A percentile compares a stretch with the other conserved stretches of the same genome.
Evolutionary conservation across 2,797 vertebrate species (phyloP).

Genomic region (Muscicapa striata): DNA sequence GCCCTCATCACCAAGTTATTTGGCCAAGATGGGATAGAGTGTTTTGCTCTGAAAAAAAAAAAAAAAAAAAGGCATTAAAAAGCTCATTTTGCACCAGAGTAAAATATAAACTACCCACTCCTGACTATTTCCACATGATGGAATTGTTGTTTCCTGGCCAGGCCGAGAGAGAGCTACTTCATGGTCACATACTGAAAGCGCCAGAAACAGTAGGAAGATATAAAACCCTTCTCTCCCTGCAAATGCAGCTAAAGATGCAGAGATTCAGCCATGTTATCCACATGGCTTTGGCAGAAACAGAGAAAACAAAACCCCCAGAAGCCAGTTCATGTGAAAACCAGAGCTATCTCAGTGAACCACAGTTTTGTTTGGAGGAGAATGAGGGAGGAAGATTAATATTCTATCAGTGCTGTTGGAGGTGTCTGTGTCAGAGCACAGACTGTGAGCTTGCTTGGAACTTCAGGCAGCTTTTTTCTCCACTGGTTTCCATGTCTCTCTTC

Average conservation of each 20-base stretch:
- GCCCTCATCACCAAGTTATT: constrained; percentile 11
- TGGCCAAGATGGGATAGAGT: background rate
- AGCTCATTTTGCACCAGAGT: background rate
- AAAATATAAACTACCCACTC: constrained; percentile 5
- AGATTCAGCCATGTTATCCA: background rate
- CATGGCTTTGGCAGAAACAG: background rate
- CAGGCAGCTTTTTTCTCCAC: background rate
- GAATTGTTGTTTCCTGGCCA: constrained; percentile 14
- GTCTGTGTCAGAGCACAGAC: constrained; percentile 17
- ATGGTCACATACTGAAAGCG: accelerated
- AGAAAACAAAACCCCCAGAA: constrained; percentile 26
- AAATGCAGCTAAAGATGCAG: constrained; percentile 9
- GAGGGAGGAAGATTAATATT: background rate
- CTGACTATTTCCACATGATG: constrained; percentile 1
- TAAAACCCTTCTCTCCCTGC: background rate
- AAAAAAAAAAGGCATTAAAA: background rate
- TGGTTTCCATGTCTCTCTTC: background rate
- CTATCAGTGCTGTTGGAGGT: background rate
- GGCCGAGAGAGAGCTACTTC: background rate
- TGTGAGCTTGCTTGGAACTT: background rate
- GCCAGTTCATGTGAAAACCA: background rate
- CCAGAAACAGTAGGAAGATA: constrained; percentile 11
- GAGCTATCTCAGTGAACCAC: constrained; percentile 14
- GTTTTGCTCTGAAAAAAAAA: background rate
- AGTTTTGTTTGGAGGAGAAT: constrained; percentile 19